Evolutionary conservation across 2,888 invertebrate genomes (phyloP), one percentile per base, ranked within the genome.

Genomic region (Hypomecis atomaria): DNA sequence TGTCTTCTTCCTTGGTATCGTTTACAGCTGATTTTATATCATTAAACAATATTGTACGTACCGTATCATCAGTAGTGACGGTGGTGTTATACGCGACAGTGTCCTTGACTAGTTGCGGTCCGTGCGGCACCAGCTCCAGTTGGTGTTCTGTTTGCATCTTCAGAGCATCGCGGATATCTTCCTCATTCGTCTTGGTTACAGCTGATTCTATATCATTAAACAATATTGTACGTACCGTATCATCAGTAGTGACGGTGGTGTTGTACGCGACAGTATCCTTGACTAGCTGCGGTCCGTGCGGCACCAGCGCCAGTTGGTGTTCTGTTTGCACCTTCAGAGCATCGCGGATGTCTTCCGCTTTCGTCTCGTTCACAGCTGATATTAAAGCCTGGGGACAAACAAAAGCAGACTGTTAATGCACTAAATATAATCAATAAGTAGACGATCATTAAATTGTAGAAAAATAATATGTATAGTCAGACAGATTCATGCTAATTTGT

Each of bases 221-320:
- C 4, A 36, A 5, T 4, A 45, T 2, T n/a, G 11, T 40, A 69
- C 71, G 71, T 74, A 94, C 94, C 69, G 95, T 96, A 80, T 97
- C 97, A 93, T 97, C 97, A 69, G 97, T 97, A 85, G 98, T 97
- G 82, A 96, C 95, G 57, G 96, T 96, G 84, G 97, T 97, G 75
- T 95, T 95, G 74, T 95, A 96, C 71, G 96, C 96, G 70, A 94
- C 94, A 42, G 96, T 95, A 78, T 97, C 97, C 79, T 95, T 95
- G 59, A 97, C 93, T 67, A 97, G 89, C 67, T 94, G 94, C 0
- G 97, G 96, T 44, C 96, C 96, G 8, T 93, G 92, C 48, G 95
- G 93, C 67, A 95, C 94, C 78, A 96, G 79, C 74, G 94, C 94
- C 73, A 94, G 85, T 79, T 94, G 94, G 69, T 94, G 90, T 71